Percentiles rank a stretch among this genome's conserved stretches.
Evolutionary conservation across 2,797 vertebrate genomes (phyloP).

Genomic region (Hemitrygon akajei): DNA sequence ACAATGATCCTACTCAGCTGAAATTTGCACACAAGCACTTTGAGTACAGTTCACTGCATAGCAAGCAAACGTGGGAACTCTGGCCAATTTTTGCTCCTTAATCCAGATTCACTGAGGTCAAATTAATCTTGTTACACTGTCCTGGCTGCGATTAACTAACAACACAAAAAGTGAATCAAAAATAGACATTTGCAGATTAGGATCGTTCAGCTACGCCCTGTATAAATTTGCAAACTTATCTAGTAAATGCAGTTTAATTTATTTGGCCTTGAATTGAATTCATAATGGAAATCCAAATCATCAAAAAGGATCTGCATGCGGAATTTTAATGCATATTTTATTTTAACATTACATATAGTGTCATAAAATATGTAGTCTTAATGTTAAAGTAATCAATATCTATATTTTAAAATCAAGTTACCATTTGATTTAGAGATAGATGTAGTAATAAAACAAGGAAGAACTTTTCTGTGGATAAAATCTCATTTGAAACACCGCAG

Average conservation of each 20-base stretch:
- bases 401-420: not conserved
- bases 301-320: not conserved
- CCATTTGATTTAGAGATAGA: not conserved
- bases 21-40: not conserved
- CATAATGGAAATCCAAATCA: not conserved
- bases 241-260: not conserved
- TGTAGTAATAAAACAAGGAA: not conserved
- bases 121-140: not conserved
- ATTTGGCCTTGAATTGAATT: not conserved
- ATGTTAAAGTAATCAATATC: not conserved
- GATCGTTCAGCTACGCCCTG: not conserved
- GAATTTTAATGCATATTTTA: not conserved
- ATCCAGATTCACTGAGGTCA: not conserved
- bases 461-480: too few species aligned
- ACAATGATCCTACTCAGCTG: constrained; percentile 13
- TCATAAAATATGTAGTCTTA: not conserved
- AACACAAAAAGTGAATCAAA: not conserved
- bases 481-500: not conserved
- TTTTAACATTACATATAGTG: not conserved
- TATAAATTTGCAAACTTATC: not conserved
- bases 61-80: not conserved
- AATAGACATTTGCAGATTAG: not conserved
- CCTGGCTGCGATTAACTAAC: constrained; percentile 8
- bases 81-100: not conserved
- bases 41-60: not conserved